A percentile compares a stretch with the other conserved stretches of the same genome.
Evolutionary conservation across 1,140 invertebrate genomes (phyloP).

Genomic region (Ips nitidus): DNA sequence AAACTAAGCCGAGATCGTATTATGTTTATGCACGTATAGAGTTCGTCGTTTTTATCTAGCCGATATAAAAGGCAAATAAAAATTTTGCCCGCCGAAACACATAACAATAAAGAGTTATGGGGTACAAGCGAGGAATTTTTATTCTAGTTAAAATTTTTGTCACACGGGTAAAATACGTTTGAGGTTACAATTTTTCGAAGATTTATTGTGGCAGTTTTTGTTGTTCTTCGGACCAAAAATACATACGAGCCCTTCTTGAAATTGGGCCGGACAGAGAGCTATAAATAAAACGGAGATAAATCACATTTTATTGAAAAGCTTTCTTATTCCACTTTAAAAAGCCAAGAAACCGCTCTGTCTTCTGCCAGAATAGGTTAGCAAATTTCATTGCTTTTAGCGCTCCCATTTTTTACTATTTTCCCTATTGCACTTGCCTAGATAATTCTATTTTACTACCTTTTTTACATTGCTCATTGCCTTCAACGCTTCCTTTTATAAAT

Average conservation of each 20-base stretch:
- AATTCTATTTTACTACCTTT: no score
- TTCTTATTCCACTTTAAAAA: slow-evolving; percentile 17
- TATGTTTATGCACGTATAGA: slow-evolving; percentile 34
- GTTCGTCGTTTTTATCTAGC: slow-evolving; percentile 34
- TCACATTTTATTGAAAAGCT: slow-evolving; percentile 28
- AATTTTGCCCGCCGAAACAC: slow-evolving; percentile 36
- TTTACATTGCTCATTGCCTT: no score
- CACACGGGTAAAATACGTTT: slow-evolving; percentile 34
- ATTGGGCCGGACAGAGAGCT: slow-evolving; percentile 21
- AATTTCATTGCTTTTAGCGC: slow-evolving; percentile 1
- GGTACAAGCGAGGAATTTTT: slow-evolving; percentile 35
- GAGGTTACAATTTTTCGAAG: slow-evolving; percentile 36
- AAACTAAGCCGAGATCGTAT: slow-evolving; percentile 31
- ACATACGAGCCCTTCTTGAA: slow-evolving; percentile 25
- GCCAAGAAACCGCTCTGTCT: slow-evolving; percentile 3
- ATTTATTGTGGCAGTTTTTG: slow-evolving; percentile 31
- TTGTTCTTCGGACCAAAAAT: slow-evolving; percentile 28
- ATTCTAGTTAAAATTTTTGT: slow-evolving; percentile 39
- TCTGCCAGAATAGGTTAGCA: slow-evolving; percentile 8
- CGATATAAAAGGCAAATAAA: slow-evolving; percentile 38
- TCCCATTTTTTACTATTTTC: neutral
- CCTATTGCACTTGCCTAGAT: no score
- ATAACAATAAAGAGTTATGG: slow-evolving; percentile 39
- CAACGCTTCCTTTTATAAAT: no score
- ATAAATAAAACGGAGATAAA: slow-evolving; percentile 34